Base-by-base conservation (phyloP, 2,113 vertebrate species). In the Barnardius zonarius region DNA sequence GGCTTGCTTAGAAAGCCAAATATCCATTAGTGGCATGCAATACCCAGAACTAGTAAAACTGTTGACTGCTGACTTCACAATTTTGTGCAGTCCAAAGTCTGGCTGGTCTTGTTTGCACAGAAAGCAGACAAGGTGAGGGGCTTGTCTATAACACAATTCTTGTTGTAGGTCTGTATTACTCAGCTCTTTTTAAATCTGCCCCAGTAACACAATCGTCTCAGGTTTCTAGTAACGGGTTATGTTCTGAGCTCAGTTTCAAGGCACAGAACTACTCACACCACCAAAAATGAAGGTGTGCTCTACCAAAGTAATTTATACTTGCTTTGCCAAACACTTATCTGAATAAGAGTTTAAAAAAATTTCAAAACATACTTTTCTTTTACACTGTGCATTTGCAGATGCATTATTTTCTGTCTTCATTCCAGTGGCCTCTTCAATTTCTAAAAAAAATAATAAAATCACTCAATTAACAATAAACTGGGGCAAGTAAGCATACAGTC, bases 381-480 rank as follows among this genome's bases (percentile, higher is more conserved):
- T 98, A 91, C 28, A 69, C 11, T 66, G 78, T 7, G 78, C 80
- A 31, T 94, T 98, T 86, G 96, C 91, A 57, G 83, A 54, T 64
- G 16, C 33, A 23, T 41, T 61, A 17, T 86, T 92, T 79, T 96
- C 86, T 66, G 88, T 49, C 68, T 90, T 95, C 74, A 97, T 59
- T 74, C 95, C 97, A 7, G 96, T 83, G 41, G 98, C 97, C 52
- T 97, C 96, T 96, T 99, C 99, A 33, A 99, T 94, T 92, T 97
- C 99, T 99, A 17, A 96, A 92, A 84, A 83, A 82, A n/a, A 39
- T 8, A 82, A 73, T 37, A 92, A 81, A 81, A 94, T 8, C 63
- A 89, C 25, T 84, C 69, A 88, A 67, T 63, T 48, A 6, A 70
- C 90, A 86, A 70, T 13, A 74, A 90, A 5, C 2, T 18, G 10